Conservation (phyloP, 2,113 vertebrate species). For the Rhea pennata region DNA sequence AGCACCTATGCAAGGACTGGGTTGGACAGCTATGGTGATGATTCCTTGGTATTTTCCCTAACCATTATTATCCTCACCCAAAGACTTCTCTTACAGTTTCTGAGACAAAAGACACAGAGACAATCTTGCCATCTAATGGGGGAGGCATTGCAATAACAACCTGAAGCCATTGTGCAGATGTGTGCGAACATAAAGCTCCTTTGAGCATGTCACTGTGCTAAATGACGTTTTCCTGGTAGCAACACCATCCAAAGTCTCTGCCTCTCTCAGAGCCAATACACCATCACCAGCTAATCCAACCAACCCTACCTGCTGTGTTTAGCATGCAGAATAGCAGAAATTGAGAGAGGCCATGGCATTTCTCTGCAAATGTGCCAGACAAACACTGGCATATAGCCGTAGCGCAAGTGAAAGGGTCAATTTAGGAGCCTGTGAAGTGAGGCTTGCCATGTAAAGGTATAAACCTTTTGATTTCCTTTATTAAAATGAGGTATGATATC, state of each 20-base stretch:
- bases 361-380: background rate
- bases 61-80: background rate
- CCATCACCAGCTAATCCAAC: background rate
- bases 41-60: background rate
- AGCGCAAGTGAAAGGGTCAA: background rate
- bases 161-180: background rate
- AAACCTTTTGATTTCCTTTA: background rate
- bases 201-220: background rate
- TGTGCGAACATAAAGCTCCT: background rate
- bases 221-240: background rate
- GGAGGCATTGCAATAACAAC: background rate
- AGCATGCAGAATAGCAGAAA: background rate
- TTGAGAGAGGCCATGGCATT: background rate
- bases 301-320: background rate
- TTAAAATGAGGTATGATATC: background rate
- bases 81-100: background rate
- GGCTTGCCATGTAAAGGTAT: background rate
- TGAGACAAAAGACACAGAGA: background rate
- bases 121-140: background rate
- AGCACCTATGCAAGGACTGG: background rate
- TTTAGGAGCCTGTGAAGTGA: background rate
- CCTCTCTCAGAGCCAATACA: background rate
- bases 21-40: background rate
- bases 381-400: background rate
- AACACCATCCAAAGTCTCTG: background rate